Evolutionary conservation across 2,113 vertebrate genomes (phyloP).

Genomic region (Cairina moschata): DNA sequence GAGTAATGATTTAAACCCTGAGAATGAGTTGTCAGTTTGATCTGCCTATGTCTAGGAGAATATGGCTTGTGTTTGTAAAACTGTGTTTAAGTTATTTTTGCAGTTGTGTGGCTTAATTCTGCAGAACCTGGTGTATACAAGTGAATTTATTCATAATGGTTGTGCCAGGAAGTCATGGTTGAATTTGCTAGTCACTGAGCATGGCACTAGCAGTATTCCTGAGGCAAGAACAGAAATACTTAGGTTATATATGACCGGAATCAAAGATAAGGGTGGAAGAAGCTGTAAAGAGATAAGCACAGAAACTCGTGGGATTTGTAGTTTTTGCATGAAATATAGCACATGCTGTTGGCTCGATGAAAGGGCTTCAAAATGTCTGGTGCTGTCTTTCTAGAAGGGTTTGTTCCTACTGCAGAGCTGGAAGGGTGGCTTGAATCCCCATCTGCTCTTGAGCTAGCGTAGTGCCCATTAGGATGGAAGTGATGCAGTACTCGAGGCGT

Average conservation of each 20-base stretch:
- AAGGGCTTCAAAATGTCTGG: background rate
- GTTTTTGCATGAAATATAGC: background rate
- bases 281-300: background rate
- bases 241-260: background rate
- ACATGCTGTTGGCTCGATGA: background rate
- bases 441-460: background rate
- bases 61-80: background rate
- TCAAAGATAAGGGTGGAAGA: background rate
- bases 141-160: background rate
- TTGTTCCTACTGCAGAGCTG: background rate
- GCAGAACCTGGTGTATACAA: rapidly evolving
- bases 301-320: background rate
- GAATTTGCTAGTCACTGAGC: background rate
- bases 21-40: background rate
- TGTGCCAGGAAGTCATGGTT: background rate
- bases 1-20: background rate
- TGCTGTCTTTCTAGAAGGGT: background rate
- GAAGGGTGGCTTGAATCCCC: background rate
- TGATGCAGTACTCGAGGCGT: background rate
- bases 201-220: background rate
- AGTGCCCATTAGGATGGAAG: background rate
- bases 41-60: background rate
- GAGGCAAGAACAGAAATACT: background rate
- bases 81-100: background rate
- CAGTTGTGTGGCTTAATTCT: background rate